Base-by-base conservation (phyloP, 2,888 invertebrate genomes). In the Eupithecia abbreviata region DNA sequence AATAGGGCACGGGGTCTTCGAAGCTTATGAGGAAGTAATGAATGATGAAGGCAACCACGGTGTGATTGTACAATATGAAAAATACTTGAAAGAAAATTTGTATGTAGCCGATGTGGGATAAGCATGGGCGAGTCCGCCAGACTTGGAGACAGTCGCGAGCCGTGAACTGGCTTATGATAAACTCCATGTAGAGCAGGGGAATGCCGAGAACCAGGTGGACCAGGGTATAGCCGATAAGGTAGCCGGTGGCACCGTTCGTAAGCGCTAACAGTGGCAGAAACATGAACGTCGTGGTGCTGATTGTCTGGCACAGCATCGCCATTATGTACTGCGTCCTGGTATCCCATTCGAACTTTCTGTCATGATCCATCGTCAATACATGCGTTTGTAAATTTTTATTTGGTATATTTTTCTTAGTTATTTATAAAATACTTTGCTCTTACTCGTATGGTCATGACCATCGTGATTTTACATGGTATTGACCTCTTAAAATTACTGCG, bases 1-100 rank as follows among this genome's bases (percentile, higher is more conserved):
- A 89, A 80, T 88, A 94, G 3, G 93, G 93, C 45, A 91, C 84
- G 0, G 92, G 91, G 30, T 86, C 86, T 82, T 94, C 93, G 47
- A 94, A 93, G 74, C 89, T 92, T 76, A 94, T 88, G 12, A 94
- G 81, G n/a, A 93, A 87, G 75, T 94, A 94, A 83, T 94, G 93
- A 6, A 93, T 70, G 3, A 87, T 73, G 68, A 92, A 93, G 0
- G 91, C 82, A n/a, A 86, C 84, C 6, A 86, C 69, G 0, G 83
- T 79, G 78, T 93, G 93, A 66, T 90, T 90, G 73, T 88, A 86
- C 2, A 92, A 42, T 0, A 90, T 74, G 42, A 84, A 78, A 2
- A 86, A 0, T 2, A 89, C 47, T 85, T 94, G 94, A 88, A 90
- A 91, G 2, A 87, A 12, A 13, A 92, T 71, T 42, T 89, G 84